Conservation (phyloP, 2,797 vertebrate species). For the Betta splendens region DNA sequence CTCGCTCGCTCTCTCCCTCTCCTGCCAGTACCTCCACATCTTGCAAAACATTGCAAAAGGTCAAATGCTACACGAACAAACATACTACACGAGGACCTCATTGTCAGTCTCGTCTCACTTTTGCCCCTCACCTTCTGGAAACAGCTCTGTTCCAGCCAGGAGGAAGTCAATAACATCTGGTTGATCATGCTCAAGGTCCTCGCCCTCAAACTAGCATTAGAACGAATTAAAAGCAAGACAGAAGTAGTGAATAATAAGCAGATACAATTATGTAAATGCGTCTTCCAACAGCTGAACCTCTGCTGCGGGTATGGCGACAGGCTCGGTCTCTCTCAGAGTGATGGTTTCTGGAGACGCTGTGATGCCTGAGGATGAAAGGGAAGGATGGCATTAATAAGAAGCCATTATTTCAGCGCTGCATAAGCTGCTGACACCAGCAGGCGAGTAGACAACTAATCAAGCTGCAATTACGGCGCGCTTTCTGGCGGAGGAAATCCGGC, state of each 20-base stretch:
- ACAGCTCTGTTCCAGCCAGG: constrained; percentile 65
- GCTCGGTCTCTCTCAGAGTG: constrained; percentile 71
- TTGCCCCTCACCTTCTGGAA: constrained; percentile 59
- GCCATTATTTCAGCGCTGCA: not conserved
- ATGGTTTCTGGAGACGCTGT: constrained; percentile 74
- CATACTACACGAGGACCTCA: not conserved
- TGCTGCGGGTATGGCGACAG: constrained; percentile 1
- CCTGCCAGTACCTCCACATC: constrained; percentile 31
- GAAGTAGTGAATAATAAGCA: not conserved
- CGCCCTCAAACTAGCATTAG: constrained; percentile 73
- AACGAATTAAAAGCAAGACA: constrained; percentile 3
- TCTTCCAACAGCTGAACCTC: constrained; percentile 50
- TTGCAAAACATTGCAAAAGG: constrained; percentile 23
- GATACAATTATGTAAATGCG: not conserved
- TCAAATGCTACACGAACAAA: not conserved
- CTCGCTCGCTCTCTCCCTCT: constrained; percentile 39
- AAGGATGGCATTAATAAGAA: constrained; percentile 19
- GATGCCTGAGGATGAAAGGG: constrained; percentile 50
- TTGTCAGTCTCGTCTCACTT: not conserved
- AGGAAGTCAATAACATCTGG: constrained; percentile 64
- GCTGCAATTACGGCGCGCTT: constrained; percentile 23
- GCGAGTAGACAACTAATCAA: constrained; percentile 25
- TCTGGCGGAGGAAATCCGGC: constrained; percentile 10
- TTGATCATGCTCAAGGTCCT: constrained; percentile 62
- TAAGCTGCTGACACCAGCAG: not conserved